These are phyloP conservation scores for Acleris emargana DNA, from an alignment of 2,888 invertebrate species.

Conservation along the genomic window DNA sequence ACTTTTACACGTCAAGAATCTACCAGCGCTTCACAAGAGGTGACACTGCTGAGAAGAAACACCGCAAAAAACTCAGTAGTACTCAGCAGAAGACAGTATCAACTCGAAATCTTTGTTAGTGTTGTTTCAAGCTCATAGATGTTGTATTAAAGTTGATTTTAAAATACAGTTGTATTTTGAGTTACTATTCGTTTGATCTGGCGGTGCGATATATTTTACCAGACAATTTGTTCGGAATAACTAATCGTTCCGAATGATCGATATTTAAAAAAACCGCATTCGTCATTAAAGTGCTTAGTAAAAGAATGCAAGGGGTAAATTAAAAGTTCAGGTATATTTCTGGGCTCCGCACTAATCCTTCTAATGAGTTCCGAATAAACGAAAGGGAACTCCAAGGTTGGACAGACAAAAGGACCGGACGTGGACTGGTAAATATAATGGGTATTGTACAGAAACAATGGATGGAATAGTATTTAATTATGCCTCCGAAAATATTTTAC, in stretches of 20 bases:
- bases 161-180: no score
- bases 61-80: no score
- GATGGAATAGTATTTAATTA: constrained; percentile 2
- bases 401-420: constrained; percentile 41
- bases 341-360: constrained; percentile 17
- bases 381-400: constrained; percentile 41
- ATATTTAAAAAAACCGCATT: not conserved
- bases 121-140: no score
- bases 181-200: no score
- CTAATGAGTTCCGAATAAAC: constrained; percentile 29
- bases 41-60: no score
- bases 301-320: constrained; percentile 13
- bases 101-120: no score
- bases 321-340: constrained; percentile 2
- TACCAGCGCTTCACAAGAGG: no score
- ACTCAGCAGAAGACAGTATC: no score
- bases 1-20: no score
- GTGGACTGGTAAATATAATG: constrained; percentile 40
- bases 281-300: not conserved
- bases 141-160: no score
- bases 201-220: no score
- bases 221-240: no score
- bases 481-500: constrained; percentile 2
- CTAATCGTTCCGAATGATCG: not conserved
- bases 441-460: constrained; percentile 47